These are phyloP conservation scores for Venturia canescens DNA, from an alignment of 1,140 invertebrate genomes.

Conservation along the genomic window DNA sequence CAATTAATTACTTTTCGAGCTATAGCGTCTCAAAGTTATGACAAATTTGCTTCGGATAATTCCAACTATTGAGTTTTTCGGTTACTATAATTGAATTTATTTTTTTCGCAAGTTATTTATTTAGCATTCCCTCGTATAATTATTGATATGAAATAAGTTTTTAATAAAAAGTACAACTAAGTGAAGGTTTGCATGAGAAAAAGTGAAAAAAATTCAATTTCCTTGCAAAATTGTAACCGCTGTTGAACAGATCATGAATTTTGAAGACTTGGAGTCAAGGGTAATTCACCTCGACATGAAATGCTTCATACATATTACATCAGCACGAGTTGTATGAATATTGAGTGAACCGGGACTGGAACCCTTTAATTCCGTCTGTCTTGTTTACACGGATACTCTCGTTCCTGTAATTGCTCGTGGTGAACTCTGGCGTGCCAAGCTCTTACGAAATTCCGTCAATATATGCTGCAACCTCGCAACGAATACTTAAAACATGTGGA, in stretches of 20 bases:
- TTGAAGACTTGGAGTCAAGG: neutral
- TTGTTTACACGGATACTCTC: slow-evolving; percentile 31
- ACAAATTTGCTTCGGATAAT: too few species aligned
- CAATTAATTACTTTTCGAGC: too few species aligned
- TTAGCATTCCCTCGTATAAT: too few species aligned
- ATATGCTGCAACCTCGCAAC: neutral
- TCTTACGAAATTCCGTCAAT: neutral
- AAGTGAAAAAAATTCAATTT: too few species aligned
- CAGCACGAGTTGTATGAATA: slow-evolving; percentile 20
- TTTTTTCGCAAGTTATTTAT: too few species aligned
- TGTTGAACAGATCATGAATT: slow-evolving; percentile 6
- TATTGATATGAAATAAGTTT: too few species aligned
- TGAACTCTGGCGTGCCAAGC: neutral
- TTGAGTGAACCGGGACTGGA: slow-evolving; percentile 10
- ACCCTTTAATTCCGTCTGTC: slow-evolving; percentile 34
- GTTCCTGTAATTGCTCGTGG: slow-evolving; percentile 25
- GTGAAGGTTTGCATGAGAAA: too few species aligned
- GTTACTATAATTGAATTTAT: too few species aligned
- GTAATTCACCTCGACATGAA: neutral
- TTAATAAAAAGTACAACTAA: too few species aligned
- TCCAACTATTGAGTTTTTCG: too few species aligned
- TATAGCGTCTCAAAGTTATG: too few species aligned
- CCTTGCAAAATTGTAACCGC: too few species aligned
- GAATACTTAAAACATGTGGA: neutral
- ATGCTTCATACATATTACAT: slow-evolving; percentile 4